A percentile compares a stretch with the other conserved stretches of the same genome.
Conservation (phyloP, 2,113 vertebrate species). For the Cryptoleucopteryx plumbea region DNA sequence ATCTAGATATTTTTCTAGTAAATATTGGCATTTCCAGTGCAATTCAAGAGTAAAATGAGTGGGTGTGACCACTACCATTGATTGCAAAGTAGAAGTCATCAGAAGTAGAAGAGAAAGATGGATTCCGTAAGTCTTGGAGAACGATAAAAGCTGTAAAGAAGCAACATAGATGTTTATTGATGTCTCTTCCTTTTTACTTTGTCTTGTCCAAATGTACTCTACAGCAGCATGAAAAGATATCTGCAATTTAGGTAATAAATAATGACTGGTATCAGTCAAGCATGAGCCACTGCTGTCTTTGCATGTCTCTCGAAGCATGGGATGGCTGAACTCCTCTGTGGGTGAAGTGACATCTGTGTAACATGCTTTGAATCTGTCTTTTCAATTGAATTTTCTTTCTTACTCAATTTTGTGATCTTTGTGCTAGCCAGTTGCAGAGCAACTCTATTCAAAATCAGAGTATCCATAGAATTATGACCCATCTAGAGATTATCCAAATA, state of each 20-base stretch:
- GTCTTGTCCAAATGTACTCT: background rate
- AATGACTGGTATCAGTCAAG: background rate
- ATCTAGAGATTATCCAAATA: background rate
- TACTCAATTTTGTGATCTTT: background rate
- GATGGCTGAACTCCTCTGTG: background rate
- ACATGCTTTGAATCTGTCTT: background rate
- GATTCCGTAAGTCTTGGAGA: background rate
- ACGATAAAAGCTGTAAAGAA: background rate
- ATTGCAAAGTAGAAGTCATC: background rate
- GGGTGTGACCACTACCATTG: background rate
- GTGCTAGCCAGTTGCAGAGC: background rate
- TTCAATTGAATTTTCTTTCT: background rate
- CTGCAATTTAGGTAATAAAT: background rate
- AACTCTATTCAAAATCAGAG: background rate
- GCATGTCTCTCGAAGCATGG: background rate
- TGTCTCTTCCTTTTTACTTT: background rate
- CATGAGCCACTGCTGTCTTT: background rate
- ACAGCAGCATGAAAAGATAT: background rate
- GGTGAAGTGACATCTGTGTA: background rate
- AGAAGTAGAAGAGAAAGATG: background rate
- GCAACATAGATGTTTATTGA: background rate
- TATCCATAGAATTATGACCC: background rate
- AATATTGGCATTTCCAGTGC: background rate
- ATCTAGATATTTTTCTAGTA: background rate
- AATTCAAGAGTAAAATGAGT: background rate